A percentile compares a stretch with the other conserved stretches of the same genome.
phyloP scores from a whole-genome alignment of 2,797 vertebrate species.

The Lagodon rhomboides region DNA sequence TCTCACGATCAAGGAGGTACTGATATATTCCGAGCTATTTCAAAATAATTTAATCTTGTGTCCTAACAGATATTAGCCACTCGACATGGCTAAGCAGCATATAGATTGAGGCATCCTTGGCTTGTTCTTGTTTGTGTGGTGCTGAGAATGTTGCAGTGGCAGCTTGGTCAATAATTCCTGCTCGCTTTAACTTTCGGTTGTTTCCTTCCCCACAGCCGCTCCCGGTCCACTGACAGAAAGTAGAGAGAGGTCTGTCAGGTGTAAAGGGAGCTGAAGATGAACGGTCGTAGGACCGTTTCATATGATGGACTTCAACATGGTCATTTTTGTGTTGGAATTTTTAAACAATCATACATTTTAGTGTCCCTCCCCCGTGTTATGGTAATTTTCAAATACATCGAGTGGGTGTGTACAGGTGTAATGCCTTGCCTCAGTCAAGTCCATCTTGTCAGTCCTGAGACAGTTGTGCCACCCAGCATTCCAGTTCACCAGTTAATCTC shows the following conservation, averaged over 20 bases:
- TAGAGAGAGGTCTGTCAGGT: conserved; percentile 74
- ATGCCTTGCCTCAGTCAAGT: conserved; percentile 29
- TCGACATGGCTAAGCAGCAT: background rate
- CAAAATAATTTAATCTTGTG: background rate
- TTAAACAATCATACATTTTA: conserved; percentile 75
- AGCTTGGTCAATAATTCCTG: background rate
- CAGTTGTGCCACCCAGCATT: conserved; percentile 73
- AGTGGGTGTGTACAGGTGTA: conserved; percentile 62
- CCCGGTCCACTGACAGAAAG: conserved; percentile 97
- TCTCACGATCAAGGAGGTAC: conserved; percentile 98
- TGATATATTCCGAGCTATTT: background rate
- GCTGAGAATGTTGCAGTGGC: background rate
- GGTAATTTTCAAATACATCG: conserved; percentile 57
- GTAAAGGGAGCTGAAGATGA: conserved; percentile 61
- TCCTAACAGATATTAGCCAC: background rate
- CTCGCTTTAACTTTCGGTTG: background rate
- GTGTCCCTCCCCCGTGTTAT: conserved; percentile 59
- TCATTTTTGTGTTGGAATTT: conserved; percentile 61
- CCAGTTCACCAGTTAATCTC: conserved; percentile 67
- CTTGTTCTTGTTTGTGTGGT: background rate
- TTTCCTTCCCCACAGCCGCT: conserved; percentile 85
- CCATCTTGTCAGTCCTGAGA: conserved; percentile 42
- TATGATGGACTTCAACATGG: conserved; percentile 63
- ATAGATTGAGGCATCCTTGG: background rate
- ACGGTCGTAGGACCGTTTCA: conserved; percentile 65